Base-by-base conservation (phyloP, 2,888 invertebrate species). In the Drosophila villosipedis region DNA sequence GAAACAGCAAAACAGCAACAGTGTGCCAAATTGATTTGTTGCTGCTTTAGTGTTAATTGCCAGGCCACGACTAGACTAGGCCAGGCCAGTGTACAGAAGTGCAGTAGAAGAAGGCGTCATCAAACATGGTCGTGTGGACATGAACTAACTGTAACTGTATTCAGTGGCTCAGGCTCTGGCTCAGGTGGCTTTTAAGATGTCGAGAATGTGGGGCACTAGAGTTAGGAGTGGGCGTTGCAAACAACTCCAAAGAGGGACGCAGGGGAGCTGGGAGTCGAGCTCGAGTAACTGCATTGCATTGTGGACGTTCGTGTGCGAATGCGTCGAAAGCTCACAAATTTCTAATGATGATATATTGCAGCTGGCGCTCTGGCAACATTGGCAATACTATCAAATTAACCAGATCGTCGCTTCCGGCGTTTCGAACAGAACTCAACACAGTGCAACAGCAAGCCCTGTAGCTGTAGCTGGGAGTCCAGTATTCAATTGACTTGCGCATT, bases 1-100 rank as follows among this genome's bases (percentile, higher is more conserved):
- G 83, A 84, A 90, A 88, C 81, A 72, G 80, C 78, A 63, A 57
- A 58, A 52, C 73, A 76, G 68, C 74, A 80, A 78, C 68, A 85
- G 91, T 90, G 91, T 73, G 76, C 86, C 90, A 91, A 87, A 87
- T 87, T 87, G 86, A 87, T 87, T 87, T 87, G 86, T 87, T 91
- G 86, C 91, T 85, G 86, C 78, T 90, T 76, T 90, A 87, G 87
- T 87, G 87, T 87, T 91, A 87, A 87, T 87, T 87, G 87, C 90
- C 80, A 82, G 73, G 73, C 87, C 89, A 90, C 83, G 83, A 83
- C 73, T 78, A 71, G 81, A 67, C 47, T 19, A 19, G 43, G 47
- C 3, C 67, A 25, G 43, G 28, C 39, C 28, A 54, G 54, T 39
- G 31, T 37, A 30, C 43, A 65, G 53, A 39, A 39, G 35, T 39